These are phyloP conservation scores for Dicerorhinus sumatrensis DNA, from an alignment of 2,113 vertebrate genomes.

Conservation along the genomic window DNA sequence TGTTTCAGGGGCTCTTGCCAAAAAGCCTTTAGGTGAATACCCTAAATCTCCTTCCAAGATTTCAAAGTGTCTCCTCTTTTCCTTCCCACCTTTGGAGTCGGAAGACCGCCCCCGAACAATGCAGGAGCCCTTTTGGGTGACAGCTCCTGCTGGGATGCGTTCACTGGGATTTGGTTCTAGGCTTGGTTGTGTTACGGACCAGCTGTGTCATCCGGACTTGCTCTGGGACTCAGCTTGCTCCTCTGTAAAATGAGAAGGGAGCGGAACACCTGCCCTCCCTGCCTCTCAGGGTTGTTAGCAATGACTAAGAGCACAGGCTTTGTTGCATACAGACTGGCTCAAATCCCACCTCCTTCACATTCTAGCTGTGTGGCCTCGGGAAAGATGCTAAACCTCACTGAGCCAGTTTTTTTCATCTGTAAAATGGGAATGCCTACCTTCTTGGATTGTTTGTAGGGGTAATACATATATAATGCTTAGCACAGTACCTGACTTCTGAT, in stretches of 20 bases:
- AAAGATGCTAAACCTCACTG: not conserved
- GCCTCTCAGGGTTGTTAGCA: not conserved
- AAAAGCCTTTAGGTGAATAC: not conserved
- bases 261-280: not conserved
- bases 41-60: not conserved
- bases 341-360: not conserved
- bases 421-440: not conserved
- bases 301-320: not conserved
- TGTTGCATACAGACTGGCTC: not conserved
- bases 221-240: not conserved
- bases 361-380: not conserved
- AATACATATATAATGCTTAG: not conserved
- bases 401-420: not conserved
- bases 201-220: not conserved
- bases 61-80: not conserved
- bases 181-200: not conserved
- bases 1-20: not conserved
- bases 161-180: not conserved
- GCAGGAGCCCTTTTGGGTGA: not conserved
- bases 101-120: not conserved
- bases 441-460: not conserved
- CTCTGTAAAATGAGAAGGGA: not conserved
- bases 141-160: not conserved
- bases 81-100: not conserved
- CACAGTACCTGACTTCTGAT: not conserved